A percentile compares a stretch with the other conserved stretches of the same genome.
These are phyloP conservation scores for Parasteatoda lunata DNA, from an alignment of 2,888 invertebrate genomes.

Conservation along the genomic window DNA sequence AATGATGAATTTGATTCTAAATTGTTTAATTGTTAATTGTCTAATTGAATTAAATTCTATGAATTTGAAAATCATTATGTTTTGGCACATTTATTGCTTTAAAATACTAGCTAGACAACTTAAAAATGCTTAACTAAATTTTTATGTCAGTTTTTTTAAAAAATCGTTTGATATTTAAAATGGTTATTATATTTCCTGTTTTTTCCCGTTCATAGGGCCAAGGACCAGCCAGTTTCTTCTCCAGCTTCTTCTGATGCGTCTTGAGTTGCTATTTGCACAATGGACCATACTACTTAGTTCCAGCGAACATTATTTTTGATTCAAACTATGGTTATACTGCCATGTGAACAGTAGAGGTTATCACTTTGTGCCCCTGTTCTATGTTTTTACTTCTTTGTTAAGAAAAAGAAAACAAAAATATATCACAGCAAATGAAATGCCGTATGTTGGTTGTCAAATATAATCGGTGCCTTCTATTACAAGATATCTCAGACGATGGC, in stretches of 20 bases:
- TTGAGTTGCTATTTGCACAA: slow-evolving; percentile 66
- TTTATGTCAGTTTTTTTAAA: no score
- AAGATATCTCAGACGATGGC: slow-evolving; percentile 39
- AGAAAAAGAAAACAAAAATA: slow-evolving; percentile 49
- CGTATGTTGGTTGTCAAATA: slow-evolving; percentile 64
- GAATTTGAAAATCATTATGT: no score
- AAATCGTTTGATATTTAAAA: no score
- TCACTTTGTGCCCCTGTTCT: slow-evolving; percentile 66
- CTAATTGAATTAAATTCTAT: no score
- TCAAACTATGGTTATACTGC: slow-evolving; percentile 58
- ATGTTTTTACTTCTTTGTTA: slow-evolving; percentile 67
- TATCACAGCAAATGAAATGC: slow-evolving; percentile 60
- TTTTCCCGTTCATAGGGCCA: slow-evolving; percentile 61
- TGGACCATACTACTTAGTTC: slow-evolving; percentile 66
- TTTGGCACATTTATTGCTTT: no score
- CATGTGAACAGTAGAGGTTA: slow-evolving; percentile 67
- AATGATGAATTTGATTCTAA: no score
- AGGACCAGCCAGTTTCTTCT: slow-evolving; percentile 72
- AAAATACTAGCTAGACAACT: no score
- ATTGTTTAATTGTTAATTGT: no score
- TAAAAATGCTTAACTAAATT: no score
- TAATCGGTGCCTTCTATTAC: slow-evolving; percentile 68
- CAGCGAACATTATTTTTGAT: slow-evolving; percentile 68
- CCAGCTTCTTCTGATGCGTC: slow-evolving; percentile 72
- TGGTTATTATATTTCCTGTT: not conserved